These are phyloP conservation scores for Dione vanillae DNA, from an alignment of 2,888 invertebrate genomes.

Conservation along the genomic window DNA sequence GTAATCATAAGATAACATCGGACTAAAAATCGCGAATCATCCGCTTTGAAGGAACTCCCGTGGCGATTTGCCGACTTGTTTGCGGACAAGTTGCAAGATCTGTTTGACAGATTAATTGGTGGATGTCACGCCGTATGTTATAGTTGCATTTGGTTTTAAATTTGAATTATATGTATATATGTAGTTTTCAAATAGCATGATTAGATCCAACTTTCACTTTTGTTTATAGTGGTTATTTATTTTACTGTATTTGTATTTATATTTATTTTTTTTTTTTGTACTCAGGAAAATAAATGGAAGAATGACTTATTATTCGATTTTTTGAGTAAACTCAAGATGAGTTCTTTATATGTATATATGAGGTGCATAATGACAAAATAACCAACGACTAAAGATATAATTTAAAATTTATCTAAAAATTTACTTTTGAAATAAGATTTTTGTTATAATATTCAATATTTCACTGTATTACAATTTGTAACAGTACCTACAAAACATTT, in stretches of 20 bases:
- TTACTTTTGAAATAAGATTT: not conserved
- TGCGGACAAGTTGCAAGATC: conserved; percentile 54
- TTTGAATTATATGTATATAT: not conserved
- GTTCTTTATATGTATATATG: too few species aligned
- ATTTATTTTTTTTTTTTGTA: too few species aligned
- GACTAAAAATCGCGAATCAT: conserved; percentile 62
- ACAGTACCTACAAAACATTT: conserved; percentile 21
- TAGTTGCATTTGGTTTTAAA: conserved; percentile 21
- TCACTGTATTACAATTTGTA: conserved; percentile 4
- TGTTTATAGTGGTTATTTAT: not conserved
- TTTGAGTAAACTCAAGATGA: too few species aligned
- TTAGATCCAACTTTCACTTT: conserved; percentile 11
- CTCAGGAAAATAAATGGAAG: too few species aligned
- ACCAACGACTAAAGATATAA: too few species aligned
- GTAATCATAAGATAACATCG: conserved; percentile 73
- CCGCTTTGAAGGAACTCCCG: conserved; percentile 59
- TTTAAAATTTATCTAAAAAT: too few species aligned
- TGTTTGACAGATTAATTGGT: conserved; percentile 66
- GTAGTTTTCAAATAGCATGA: not conserved
- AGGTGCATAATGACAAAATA: too few species aligned
- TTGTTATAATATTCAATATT: not conserved
- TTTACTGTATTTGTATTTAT: not conserved
- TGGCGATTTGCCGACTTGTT: conserved; percentile 53
- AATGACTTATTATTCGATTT: too few species aligned
- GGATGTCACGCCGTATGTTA: conserved; percentile 63